Percentiles rank a stretch among this genome's conserved stretches.
These are phyloP conservation scores for Gambusia holbrooki DNA, from an alignment of 2,113 vertebrate genomes.

Conservation along the genomic window DNA sequence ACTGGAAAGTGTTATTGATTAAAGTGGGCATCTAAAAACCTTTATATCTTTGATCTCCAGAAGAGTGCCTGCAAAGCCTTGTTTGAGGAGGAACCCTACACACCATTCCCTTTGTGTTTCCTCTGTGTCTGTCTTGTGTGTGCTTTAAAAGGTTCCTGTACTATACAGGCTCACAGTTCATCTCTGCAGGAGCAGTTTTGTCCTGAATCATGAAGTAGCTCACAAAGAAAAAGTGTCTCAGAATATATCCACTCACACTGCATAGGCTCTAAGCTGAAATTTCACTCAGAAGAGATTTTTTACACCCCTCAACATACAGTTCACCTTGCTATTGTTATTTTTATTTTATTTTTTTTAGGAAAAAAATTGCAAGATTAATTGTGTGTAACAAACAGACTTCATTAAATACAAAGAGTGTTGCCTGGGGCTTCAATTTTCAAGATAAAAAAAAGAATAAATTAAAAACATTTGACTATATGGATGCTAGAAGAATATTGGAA, in stretches of 20 bases:
- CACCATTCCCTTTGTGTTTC: constrained; percentile 30
- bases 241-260: constrained; percentile 8
- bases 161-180: constrained; percentile 10
- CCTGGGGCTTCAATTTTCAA: constrained; percentile 28
- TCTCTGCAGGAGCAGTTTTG: constrained; percentile 33
- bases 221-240: constrained; percentile 25
- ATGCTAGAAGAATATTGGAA: constrained; percentile 37
- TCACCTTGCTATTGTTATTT: constrained; percentile 16
- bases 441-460: constrained; percentile 37
- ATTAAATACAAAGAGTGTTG: constrained; percentile 35
- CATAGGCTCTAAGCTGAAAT: constrained; percentile 10
- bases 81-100: background rate
- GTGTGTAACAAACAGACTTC: constrained; percentile 15
- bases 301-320: constrained; percentile 31
- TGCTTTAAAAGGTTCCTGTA: constrained; percentile 31
- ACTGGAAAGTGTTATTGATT: constrained; percentile 64
- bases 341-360: constrained; percentile 11
- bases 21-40: constrained; percentile 44
- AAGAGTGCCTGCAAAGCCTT: constrained; percentile 6
- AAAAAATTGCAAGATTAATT: constrained; percentile 45
- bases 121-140: constrained; percentile 31
- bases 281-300: constrained; percentile 31
- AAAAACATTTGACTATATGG: constrained; percentile 32
- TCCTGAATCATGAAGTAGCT: constrained; percentile 43
- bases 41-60: constrained; percentile 30